A percentile compares a stretch with the other conserved stretches of the same genome.
Conservation (phyloP, 2,797 vertebrate species). For the Ataeniobius toweri region DNA sequence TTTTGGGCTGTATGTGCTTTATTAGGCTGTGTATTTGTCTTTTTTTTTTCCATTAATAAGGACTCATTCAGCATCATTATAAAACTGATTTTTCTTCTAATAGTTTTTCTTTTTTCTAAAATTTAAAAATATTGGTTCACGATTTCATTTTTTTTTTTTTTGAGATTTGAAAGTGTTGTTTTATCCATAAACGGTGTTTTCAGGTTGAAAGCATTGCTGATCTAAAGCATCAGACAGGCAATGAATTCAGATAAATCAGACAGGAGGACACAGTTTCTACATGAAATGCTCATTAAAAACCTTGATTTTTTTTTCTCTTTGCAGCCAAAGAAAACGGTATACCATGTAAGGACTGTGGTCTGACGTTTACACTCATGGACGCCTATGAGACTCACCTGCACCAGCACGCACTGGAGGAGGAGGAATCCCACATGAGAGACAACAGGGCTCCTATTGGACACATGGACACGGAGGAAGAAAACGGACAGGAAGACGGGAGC, state of each 20-base stretch:
- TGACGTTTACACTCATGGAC: constrained; percentile 49
- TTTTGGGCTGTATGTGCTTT: neutral
- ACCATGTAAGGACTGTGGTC: constrained; percentile 64
- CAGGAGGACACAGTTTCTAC: neutral
- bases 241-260: neutral
- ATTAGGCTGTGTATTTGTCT: neutral
- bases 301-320: constrained; percentile 20
- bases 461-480: neutral
- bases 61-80: neutral
- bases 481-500: neutral
- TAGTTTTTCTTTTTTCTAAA: neutral
- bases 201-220: neutral
- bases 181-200: neutral
- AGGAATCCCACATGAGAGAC: constrained; percentile 20
- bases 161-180: neutral
- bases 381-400: constrained; percentile 59
- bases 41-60: neutral
- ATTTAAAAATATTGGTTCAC: neutral
- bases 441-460: neutral
- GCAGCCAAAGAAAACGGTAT: constrained; percentile 44
- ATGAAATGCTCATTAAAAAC: neutral
- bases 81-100: neutral
- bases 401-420: constrained; percentile 55
- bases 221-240: neutral
- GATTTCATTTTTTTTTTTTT: neutral